Conservation (phyloP, 2,888 invertebrate species). For the Thumatha senex region DNA sequence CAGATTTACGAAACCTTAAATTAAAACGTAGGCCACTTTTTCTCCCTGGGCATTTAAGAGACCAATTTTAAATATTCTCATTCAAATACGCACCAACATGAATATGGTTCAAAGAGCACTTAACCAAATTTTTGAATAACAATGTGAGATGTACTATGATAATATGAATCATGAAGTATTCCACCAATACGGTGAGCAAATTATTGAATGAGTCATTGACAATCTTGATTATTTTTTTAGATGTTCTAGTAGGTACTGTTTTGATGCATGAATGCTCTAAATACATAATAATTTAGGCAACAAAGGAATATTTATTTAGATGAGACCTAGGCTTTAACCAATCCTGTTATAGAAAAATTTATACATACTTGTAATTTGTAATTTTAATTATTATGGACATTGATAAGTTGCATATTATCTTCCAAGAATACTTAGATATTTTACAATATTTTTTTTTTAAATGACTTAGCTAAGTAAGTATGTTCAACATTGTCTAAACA, state of each 20-base stretch:
- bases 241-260: not conserved
- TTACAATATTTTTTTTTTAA: too few relatives aligned
- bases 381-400: too few relatives aligned
- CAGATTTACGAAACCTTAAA: too few relatives aligned
- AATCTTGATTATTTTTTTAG: not conserved
- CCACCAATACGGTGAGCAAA: not conserved
- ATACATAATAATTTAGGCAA: not conserved
- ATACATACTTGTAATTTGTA: too few relatives aligned
- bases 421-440: too few relatives aligned
- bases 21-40: too few relatives aligned
- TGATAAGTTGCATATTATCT: too few relatives aligned
- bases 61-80: too few relatives aligned
- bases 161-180: not conserved
- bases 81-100: too few relatives aligned
- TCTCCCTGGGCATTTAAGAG: too few relatives aligned
- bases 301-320: slow-evolving; percentile 1
- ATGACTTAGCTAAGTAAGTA: too few relatives aligned
- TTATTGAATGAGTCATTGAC: not conserved
- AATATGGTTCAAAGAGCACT: not conserved
- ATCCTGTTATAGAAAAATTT: not conserved
- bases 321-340: not conserved
- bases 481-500: too few relatives aligned
- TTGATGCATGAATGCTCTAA: not conserved
- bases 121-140: not conserved
- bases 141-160: not conserved